phyloP scores from a whole-genome alignment of 35 echinoderm and acorn worm species.

The Patiria miniata region DNA sequence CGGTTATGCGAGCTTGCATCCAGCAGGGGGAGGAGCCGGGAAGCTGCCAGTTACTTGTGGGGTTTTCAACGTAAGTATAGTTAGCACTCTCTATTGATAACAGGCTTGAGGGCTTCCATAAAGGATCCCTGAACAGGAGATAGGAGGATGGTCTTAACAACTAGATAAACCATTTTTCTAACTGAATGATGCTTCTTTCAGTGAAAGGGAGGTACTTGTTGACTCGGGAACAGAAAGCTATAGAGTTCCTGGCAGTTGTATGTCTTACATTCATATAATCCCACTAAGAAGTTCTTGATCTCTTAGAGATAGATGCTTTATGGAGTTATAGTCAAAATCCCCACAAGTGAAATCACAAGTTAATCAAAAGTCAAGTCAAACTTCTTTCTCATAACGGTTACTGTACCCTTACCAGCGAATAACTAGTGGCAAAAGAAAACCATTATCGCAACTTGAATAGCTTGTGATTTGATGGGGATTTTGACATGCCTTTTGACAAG shows the following conservation, averaged over 20 bases:
- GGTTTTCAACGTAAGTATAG: slow-evolving; percentile 1
- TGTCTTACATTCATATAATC: too few species aligned
- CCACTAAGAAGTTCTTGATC: too few species aligned
- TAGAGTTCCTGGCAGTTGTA: neutral
- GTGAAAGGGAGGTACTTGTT: neutral
- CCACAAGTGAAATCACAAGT: too few species aligned
- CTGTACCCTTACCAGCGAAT: too few species aligned
- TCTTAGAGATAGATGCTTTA: too few species aligned
- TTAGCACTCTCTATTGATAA: neutral
- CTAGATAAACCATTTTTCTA: neutral
- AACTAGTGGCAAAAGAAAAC: too few species aligned
- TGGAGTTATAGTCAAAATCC: too few species aligned
- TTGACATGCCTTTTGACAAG: too few species aligned
- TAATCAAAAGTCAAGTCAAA: too few species aligned
- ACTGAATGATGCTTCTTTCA: neutral
- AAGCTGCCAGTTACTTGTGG: neutral
- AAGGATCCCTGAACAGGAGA: neutral
- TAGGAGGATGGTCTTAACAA: neutral
- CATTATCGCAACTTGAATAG: neutral
- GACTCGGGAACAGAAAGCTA: neutral
- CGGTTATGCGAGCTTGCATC: neutral
- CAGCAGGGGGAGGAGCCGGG: neutral
- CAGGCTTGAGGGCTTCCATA: neutral
- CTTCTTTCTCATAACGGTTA: too few species aligned
- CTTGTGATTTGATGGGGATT: neutral